Evolutionary conservation across 2,888 invertebrate species (phyloP).

Genomic region (Amblyjoppa fuscipennis): DNA sequence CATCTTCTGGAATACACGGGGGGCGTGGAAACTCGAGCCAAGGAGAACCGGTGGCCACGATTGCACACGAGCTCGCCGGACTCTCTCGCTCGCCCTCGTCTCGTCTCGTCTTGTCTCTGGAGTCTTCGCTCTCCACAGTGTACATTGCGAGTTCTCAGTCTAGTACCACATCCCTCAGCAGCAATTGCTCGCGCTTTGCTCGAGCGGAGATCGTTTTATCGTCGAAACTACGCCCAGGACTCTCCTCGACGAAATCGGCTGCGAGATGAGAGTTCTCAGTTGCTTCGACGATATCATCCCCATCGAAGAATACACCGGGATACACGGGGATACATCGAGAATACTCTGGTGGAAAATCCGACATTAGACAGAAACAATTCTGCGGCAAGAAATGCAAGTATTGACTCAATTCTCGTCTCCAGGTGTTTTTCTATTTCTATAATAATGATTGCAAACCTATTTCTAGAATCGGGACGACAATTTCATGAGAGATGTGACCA

Average conservation of each 20-base stretch:
- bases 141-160: conserved; percentile 55
- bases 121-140: conserved; percentile 42
- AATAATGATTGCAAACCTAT: no score
- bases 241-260: not conserved
- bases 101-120: conserved; percentile 12
- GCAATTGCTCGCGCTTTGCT: conserved; percentile 13
- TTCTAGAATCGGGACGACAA: no score
- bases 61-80: conserved; percentile 32
- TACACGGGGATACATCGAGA: not conserved
- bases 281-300: not conserved
- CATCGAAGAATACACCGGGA: not conserved
- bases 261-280: not conserved
- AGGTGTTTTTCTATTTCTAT: no score
- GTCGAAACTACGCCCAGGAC: not conserved
- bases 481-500: no score
- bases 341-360: not conserved
- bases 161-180: not conserved
- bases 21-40: conserved; percentile 49
- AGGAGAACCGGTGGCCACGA: conserved; percentile 37
- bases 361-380: no score
- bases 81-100: conserved; percentile 19
- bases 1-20: conserved; percentile 73
- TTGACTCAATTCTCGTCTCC: no score
- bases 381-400: no score
- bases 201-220: conserved; percentile 20